Conservation (phyloP, 2,113 vertebrate genomes). For the Passer montanus region DNA sequence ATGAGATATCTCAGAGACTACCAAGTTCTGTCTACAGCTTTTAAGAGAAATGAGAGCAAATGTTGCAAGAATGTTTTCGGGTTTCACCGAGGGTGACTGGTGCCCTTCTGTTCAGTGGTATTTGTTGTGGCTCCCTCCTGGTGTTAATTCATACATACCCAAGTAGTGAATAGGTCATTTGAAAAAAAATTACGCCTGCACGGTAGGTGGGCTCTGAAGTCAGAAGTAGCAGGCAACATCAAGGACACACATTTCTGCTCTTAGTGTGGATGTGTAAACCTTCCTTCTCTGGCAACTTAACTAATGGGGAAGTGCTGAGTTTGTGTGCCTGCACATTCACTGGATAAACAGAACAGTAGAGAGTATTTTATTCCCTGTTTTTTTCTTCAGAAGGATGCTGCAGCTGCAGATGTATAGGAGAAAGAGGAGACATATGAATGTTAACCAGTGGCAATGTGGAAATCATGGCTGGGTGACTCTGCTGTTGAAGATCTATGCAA, state of each 20-base stretch:
- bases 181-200: not conserved
- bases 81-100: rapidly evolving
- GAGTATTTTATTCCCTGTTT: not conserved
- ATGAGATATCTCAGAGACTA: not conserved
- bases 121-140: not conserved
- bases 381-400: not conserved
- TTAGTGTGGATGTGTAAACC: rapidly evolving
- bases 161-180: not conserved
- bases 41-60: not conserved
- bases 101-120: not conserved
- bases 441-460: not conserved
- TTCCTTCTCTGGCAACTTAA: not conserved
- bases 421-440: not conserved
- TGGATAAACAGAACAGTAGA: not conserved
- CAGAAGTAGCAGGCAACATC: not conserved
- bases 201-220: not conserved
- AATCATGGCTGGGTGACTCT: not conserved
- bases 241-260: not conserved
- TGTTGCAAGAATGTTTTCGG: not conserved
- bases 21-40: not conserved
- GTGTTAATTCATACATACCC: not conserved
- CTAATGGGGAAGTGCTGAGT: not conserved
- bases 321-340: not conserved
- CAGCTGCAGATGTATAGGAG: not conserved
- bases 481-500: not conserved